A percentile compares a stretch with the other conserved stretches of the same genome.
These are phyloP conservation scores for Nesospiza acunhae DNA, from an alignment of 2,113 vertebrate species.

Conservation along the genomic window DNA sequence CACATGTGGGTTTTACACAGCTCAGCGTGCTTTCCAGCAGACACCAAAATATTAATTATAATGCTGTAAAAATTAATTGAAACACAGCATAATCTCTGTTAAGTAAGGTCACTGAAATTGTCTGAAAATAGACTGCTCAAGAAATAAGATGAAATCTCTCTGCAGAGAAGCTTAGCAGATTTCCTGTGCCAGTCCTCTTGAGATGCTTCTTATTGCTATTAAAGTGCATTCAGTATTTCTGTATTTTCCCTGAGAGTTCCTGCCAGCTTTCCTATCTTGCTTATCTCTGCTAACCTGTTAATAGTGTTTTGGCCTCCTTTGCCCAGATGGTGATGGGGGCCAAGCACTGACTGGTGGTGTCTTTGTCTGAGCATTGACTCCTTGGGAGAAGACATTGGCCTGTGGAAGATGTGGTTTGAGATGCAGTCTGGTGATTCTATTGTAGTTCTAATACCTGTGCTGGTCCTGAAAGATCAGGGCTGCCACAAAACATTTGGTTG, in stretches of 20 bases:
- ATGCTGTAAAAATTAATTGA: constrained; percentile 67
- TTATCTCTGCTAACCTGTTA: neutral
- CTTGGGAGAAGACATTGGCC: neutral
- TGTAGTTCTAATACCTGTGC: neutral
- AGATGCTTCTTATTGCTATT: constrained; percentile 42
- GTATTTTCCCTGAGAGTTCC: constrained; percentile 10
- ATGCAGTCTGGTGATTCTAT: neutral
- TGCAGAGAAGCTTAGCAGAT: constrained; percentile 37
- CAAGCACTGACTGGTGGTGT: neutral
- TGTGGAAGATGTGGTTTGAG: fast-evolving
- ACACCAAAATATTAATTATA: constrained; percentile 69
- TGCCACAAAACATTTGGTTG: neutral
- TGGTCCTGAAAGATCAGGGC: neutral
- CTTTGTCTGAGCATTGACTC: neutral
- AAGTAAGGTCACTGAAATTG: constrained; percentile 58
- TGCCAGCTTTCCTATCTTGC: constrained; percentile 9
- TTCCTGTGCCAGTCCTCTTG: constrained; percentile 39
- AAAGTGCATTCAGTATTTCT: neutral
- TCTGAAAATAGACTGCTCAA: constrained; percentile 53
- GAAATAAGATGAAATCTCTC: constrained; percentile 39
- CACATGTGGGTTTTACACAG: constrained; percentile 14
- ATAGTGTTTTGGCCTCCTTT: neutral
- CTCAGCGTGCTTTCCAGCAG: constrained; percentile 48
- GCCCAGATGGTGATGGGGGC: neutral
- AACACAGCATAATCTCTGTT: constrained; percentile 48